A percentile compares a stretch with the other conserved stretches of the same genome.
Evolutionary conservation across 2,888 invertebrate species (phyloP).

Genomic region (Drosophila sordidula): DNA sequence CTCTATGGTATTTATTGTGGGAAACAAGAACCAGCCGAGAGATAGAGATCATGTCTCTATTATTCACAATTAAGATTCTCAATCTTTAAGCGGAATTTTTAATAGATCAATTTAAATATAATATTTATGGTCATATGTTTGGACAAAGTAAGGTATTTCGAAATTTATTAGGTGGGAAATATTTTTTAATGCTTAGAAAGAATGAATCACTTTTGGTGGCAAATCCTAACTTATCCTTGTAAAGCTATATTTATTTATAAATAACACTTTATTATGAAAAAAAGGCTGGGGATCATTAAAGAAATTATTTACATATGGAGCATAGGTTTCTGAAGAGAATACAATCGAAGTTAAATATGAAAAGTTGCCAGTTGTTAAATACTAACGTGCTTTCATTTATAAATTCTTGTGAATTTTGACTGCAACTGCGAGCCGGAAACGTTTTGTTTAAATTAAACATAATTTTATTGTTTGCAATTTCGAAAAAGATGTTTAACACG

Average conservation of each 20-base stretch:
- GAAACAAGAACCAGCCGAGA: conserved; percentile 30
- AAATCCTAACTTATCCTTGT: background rate
- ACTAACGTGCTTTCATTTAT: too few species aligned
- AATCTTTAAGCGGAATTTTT: conserved; percentile 23
- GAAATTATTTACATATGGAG: too few species aligned
- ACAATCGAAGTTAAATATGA: background rate
- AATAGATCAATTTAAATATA: conserved; percentile 20
- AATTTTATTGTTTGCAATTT: background rate
- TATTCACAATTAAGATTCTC: conserved; percentile 36
- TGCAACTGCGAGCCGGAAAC: conserved; percentile 22
- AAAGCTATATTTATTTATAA: background rate
- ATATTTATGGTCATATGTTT: background rate
- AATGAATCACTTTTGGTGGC: background rate
- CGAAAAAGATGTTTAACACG: conserved; percentile 6
- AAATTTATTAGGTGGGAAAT: background rate
- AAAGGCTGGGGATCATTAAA: too few species aligned
- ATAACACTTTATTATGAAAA: too few species aligned
- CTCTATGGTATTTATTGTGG: conserved; percentile 49
- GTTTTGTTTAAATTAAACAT: conserved; percentile 3
- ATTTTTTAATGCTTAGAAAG: background rate
- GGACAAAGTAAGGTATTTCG: background rate
- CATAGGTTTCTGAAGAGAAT: too few species aligned
- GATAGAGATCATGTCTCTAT: conserved; percentile 38
- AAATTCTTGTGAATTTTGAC: conserved; percentile 3
- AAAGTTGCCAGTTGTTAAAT: background rate